These are phyloP conservation scores for Elephantulus edwardii DNA, from an alignment of 2,113 vertebrate genomes.

Conservation along the genomic window DNA sequence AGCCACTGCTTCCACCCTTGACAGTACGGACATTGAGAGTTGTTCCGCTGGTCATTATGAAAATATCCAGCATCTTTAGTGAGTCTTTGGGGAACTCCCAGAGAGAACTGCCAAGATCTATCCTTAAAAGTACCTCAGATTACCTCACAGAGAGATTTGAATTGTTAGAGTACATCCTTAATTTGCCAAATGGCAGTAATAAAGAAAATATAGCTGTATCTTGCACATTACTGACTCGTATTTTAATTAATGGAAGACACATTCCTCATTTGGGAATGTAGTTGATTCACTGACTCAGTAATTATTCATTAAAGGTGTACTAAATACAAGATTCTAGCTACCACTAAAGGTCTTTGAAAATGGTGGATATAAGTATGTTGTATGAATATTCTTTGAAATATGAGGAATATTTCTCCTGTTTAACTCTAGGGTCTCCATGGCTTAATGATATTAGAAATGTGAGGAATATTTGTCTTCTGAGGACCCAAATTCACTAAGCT, in stretches of 20 bases:
- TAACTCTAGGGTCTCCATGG: conserved; percentile 12
- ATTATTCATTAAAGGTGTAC: conserved; percentile 48
- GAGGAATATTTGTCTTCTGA: not conserved
- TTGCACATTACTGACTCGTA: conserved; percentile 51
- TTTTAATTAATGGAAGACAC: conserved; percentile 67
- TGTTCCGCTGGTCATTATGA: not conserved
- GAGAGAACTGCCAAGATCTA: conserved; percentile 48
- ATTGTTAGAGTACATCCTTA: conserved; percentile 25
- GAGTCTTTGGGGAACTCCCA: not conserved
- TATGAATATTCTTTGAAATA: conserved; percentile 29
- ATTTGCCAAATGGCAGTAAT: conserved; percentile 68
- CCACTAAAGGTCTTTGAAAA: not conserved
- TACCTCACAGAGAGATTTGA: conserved; percentile 56
- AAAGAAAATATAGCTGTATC: conserved; percentile 64
- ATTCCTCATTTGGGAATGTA: conserved; percentile 40
- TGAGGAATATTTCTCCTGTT: not conserved
- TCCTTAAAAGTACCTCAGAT: conserved; percentile 48
- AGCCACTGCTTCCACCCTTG: not conserved
- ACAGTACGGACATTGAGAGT: not conserved
- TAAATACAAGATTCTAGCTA: conserved; percentile 15
- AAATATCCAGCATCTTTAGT: not conserved
- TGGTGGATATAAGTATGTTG: conserved; percentile 13
- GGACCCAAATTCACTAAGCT: not conserved
- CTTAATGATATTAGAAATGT: conserved; percentile 32
- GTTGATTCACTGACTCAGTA: conserved; percentile 39